Evolutionary conservation across 2,797 vertebrate genomes (phyloP).

Genomic region (Schizopygopsis malacanthus): DNA sequence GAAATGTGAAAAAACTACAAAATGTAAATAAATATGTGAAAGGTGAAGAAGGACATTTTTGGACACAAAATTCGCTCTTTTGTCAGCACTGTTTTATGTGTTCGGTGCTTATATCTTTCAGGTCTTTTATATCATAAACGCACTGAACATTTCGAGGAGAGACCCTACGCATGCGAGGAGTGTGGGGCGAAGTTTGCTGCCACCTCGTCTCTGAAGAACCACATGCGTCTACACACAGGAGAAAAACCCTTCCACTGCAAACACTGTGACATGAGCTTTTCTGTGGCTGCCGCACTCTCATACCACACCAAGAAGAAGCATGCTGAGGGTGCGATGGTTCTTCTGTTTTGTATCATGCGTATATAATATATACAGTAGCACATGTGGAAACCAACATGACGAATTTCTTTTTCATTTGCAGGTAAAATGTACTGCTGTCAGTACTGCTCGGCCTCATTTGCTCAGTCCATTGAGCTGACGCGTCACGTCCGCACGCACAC

Average conservation of each 20-base stretch:
- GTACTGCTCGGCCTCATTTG: conserved; percentile 88
- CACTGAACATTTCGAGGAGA: conserved; percentile 88
- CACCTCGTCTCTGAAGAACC: conserved; percentile 91
- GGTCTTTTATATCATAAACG: conserved; percentile 91
- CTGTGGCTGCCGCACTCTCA: conserved; percentile 88
- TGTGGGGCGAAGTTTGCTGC: conserved; percentile 87
- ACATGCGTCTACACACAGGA: conserved; percentile 86
- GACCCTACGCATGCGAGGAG: conserved; percentile 86
- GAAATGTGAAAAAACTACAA: background rate
- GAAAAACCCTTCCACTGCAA: conserved; percentile 89
- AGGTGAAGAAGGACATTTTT: background rate
- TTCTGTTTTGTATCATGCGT: background rate
- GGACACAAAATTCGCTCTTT: background rate
- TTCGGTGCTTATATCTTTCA: conserved; percentile 58
- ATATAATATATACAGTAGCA: background rate
- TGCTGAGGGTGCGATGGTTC: conserved; percentile 78
- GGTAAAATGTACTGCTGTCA: conserved; percentile 93
- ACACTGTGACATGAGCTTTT: conserved; percentile 88
- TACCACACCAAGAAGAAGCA: conserved; percentile 94
- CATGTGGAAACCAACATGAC: background rate
- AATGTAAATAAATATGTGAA: background rate
- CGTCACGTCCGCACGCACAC: conserved; percentile 90
- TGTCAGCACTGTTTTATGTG: background rate
- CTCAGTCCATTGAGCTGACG: conserved; percentile 89
- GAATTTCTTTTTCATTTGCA: conserved; percentile 64